Base-by-base conservation (phyloP, 2,797 vertebrate species). In the Phoebastria nigripes region DNA sequence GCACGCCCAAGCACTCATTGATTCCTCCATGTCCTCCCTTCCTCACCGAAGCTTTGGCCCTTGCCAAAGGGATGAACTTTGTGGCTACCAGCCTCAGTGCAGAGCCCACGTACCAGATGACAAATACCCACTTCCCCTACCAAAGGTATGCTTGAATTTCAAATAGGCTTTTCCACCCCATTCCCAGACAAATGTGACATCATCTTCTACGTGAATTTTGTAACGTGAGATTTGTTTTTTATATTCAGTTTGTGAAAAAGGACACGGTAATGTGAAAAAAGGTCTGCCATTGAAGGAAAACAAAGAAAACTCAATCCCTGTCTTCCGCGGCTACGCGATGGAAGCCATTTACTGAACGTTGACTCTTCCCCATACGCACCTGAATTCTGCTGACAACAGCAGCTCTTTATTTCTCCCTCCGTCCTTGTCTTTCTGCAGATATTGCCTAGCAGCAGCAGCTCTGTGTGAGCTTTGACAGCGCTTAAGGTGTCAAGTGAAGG, bases 31-130 rank as follows among this genome's bases (percentile, higher is more conserved):
- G 4, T 16, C 29, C 66, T 65, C 20, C 26, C 21, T 61, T 71
- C 28, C 59, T 47, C 37, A 1, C 17, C 5, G 7, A 78, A 58
- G 33, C 46, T 93, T 56, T 9, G 22, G 51, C 15, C 39, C 46
- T 63, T 90, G 55, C 81, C 77, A 41, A 65, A 67, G 21, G 26
- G 37, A 67, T 26, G 14, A 44, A 20, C 11, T 37, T 2, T 1
- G 14, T 11, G 35, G 47, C 56, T 62, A 25, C 33, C 18, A 28
- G 59, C 14, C 37, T 25, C 21, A 1, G 29, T 1, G 33, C 39
- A 81, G 39, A 90, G 52, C 11, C 77, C 24, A 16, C 0, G 0
- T 0, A 29, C 18, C 26, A 28, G 11, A 14, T 2, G 15, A 26
- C 42, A 24, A 77, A 69, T 4, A 28, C 15, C 29, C 24, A 3